Conservation (phyloP, 2,797 vertebrate genomes). For the Danionella dracula region DNA sequence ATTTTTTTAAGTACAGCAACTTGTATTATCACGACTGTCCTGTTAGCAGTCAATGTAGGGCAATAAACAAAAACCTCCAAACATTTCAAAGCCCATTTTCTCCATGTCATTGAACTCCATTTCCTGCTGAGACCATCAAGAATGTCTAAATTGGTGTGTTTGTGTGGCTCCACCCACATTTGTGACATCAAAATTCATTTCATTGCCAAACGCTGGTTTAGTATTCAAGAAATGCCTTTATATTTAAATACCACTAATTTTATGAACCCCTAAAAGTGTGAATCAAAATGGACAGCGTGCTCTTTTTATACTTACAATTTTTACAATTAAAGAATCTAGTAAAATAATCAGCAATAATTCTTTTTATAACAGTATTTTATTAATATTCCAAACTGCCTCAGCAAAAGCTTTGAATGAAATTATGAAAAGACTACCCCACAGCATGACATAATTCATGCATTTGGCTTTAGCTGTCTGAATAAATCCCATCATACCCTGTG, state of each 20-base stretch:
- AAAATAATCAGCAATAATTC: constrained; percentile 17
- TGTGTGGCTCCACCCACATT: constrained; percentile 22
- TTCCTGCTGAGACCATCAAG: constrained; percentile 3
- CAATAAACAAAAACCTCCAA: constrained; percentile 72
- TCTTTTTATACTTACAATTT: not conserved
- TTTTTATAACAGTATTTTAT: not conserved
- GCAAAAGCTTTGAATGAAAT: constrained; percentile 13
- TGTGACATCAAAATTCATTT: constrained; percentile 21
- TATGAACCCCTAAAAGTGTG: not conserved
- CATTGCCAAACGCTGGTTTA: not conserved
- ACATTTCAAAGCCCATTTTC: constrained; percentile 58
- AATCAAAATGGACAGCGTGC: not conserved
- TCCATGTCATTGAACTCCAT: constrained; percentile 54
- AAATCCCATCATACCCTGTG: constrained; percentile 14
- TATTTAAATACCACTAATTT: not conserved
- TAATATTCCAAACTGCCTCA: not conserved
- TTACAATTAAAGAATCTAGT: not conserved
- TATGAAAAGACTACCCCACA: constrained; percentile 9
- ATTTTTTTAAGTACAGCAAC: constrained; percentile 66
- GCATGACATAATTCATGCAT: constrained; percentile 10
- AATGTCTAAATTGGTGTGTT: constrained; percentile 1
- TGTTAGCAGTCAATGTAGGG: constrained; percentile 69
- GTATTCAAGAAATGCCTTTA: not conserved
- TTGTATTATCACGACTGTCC: constrained; percentile 73
- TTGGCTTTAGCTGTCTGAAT: constrained; percentile 18